Percentiles rank a stretch among this genome's conserved stretches.
phyloP scores from a whole-genome alignment of 2,888 invertebrate genomes.

The Drosophila sordidapex region DNA sequence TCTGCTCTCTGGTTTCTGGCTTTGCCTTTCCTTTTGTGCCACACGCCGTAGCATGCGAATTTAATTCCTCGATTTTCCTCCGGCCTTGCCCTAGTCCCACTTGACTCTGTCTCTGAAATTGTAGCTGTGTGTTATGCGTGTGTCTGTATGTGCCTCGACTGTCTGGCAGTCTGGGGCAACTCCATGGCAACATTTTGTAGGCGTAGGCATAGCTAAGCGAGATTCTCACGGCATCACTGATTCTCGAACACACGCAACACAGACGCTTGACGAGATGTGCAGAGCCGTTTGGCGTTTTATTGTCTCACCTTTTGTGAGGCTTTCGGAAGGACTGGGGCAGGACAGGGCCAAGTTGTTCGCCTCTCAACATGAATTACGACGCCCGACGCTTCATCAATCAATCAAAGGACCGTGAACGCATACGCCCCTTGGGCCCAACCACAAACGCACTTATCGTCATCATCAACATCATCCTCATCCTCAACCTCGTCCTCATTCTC shows the following conservation, averaged over 20 bases:
- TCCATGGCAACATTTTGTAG: constrained; percentile 17
- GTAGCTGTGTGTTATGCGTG: constrained; percentile 5
- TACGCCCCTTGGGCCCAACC: constrained; percentile 64
- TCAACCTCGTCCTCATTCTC: background rate
- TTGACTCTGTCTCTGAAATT: constrained; percentile 50
- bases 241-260: constrained; percentile 26
- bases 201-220: constrained; percentile 31
- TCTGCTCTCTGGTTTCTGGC: constrained; percentile 36
- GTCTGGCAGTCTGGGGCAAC: constrained; percentile 34
- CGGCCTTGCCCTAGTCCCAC: constrained; percentile 83
- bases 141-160: constrained; percentile 17
- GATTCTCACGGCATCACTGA: constrained; percentile 24
- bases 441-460: constrained; percentile 58
- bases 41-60: constrained; percentile 67
- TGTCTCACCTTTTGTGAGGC: constrained; percentile 61
- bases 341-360: constrained; percentile 63
- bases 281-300: constrained; percentile 57
- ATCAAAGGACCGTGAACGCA: constrained; percentile 58
- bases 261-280: constrained; percentile 24
- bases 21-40: constrained; percentile 26
- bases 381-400: constrained; percentile 75
- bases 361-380: constrained; percentile 76
- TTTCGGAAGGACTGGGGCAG: background rate
- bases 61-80: constrained; percentile 71
- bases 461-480: constrained; percentile 24